phyloP scores from a whole-genome alignment of 2,113 vertebrate species.

The Microcebus griseorufus region DNA sequence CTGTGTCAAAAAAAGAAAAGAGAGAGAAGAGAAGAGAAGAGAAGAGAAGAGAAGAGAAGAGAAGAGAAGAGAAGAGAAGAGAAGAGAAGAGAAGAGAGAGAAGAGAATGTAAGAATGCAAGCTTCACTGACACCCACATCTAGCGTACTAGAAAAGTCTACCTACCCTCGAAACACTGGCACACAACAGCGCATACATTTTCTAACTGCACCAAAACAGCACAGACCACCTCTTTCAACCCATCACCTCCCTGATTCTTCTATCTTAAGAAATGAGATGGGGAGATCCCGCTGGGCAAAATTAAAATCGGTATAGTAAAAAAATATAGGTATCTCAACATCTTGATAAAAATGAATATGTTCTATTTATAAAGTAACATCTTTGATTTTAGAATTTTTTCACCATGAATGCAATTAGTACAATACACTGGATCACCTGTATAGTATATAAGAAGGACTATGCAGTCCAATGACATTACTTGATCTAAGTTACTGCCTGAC shows the following conservation, averaged over 20 bases:
- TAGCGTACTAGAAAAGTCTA: neutral
- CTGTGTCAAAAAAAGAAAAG: no score
- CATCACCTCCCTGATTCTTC: neutral
- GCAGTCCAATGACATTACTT: neutral
- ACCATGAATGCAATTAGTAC: neutral
- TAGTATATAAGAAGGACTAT: neutral
- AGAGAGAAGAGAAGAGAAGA: no score
- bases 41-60: no score
- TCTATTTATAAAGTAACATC: conserved; percentile 42
- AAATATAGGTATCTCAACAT: neutral
- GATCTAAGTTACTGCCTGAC: neutral
- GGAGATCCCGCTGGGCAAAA: neutral
- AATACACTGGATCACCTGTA: neutral
- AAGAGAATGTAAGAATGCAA: neutral
- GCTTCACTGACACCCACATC: neutral
- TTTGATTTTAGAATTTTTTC: conserved; percentile 32
- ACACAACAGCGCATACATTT: rapidly evolving
- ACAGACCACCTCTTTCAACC: neutral
- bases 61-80: no score
- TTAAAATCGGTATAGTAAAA: neutral
- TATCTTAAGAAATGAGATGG: neutral
- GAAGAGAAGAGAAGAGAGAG: no score
- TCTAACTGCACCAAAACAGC: neutral
- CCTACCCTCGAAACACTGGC: neutral
- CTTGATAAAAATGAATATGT: neutral